Evolutionary conservation across 2,113 vertebrate genomes (phyloP).

Genomic region (Stigmatopora argus): DNA sequence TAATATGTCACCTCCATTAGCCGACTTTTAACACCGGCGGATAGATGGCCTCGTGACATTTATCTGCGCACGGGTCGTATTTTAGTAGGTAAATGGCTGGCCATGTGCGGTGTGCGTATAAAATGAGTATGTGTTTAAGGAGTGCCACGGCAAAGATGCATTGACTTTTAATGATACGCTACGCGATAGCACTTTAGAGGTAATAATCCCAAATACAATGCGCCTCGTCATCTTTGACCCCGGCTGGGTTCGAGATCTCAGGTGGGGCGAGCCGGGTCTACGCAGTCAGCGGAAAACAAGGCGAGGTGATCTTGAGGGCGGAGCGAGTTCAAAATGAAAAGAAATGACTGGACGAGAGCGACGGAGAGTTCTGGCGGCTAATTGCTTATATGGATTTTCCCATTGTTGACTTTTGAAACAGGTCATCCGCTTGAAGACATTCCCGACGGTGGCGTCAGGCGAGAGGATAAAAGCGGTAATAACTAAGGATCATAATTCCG

Average conservation of each 20-base stretch:
- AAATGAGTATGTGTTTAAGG: slow-evolving; percentile 40
- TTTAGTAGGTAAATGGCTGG: slow-evolving; percentile 60
- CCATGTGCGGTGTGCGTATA: slow-evolving; percentile 42
- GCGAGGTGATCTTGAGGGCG: background rate
- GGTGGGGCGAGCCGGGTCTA: slow-evolving; percentile 8
- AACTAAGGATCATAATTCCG: slow-evolving; percentile 52
- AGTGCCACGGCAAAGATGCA: slow-evolving; percentile 34
- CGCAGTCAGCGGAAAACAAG: slow-evolving; percentile 24
- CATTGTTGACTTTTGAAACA: slow-evolving; percentile 53
- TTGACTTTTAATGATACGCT: slow-evolving; percentile 61
- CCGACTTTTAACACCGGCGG: slow-evolving; percentile 61
- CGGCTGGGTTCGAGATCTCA: slow-evolving; percentile 14
- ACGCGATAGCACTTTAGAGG: slow-evolving; percentile 51
- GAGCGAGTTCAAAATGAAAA: slow-evolving; percentile 6
- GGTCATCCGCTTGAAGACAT: slow-evolving; percentile 45
- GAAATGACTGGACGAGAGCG: slow-evolving; percentile 9
- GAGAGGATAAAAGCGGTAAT: slow-evolving; percentile 54
- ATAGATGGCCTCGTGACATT: slow-evolving; percentile 68
- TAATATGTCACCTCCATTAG: slow-evolving; percentile 72
- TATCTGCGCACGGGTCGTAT: slow-evolving; percentile 60
- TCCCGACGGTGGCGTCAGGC: slow-evolving; percentile 43
- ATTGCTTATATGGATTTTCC: slow-evolving; percentile 63
- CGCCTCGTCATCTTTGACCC: slow-evolving; percentile 44
- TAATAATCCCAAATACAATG: slow-evolving; percentile 62
- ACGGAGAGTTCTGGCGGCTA: slow-evolving; percentile 38